These are phyloP conservation scores for Dryobotodes eremita DNA, from an alignment of 2,888 invertebrate species.

Conservation along the genomic window DNA sequence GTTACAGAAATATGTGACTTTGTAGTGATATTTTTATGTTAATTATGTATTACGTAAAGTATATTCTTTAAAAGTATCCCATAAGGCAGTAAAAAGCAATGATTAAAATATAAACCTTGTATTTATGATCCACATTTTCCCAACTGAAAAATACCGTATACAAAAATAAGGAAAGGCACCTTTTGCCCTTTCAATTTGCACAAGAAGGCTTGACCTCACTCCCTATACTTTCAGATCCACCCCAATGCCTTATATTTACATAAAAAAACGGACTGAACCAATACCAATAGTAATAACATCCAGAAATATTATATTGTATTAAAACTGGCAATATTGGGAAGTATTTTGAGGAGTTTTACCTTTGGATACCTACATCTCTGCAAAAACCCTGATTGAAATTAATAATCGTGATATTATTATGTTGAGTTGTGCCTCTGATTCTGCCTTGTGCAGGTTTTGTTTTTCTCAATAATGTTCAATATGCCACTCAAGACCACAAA, in stretches of 20 bases:
- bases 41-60: no score
- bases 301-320: constrained; percentile 29
- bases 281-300: constrained; percentile 54
- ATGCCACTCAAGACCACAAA: no score
- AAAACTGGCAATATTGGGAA: constrained; percentile 2
- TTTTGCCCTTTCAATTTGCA: constrained; percentile 47
- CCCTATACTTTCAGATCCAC: constrained; percentile 23
- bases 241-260: constrained; percentile 55
- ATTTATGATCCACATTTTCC: constrained; percentile 23
- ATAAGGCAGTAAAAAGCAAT: not conserved
- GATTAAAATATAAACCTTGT: constrained; percentile 1
- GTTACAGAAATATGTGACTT: no score
- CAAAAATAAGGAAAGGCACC: constrained; percentile 38
- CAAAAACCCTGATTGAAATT: not conserved
- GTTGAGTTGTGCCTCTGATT: no score
- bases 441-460: no score
- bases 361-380: not conserved
- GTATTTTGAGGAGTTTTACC: not conserved
- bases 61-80: not conserved
- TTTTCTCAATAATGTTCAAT: no score
- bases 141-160: not conserved
- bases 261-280: constrained; percentile 50
- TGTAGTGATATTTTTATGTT: no score
- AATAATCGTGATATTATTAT: not conserved
- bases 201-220: constrained; percentile 52